Conservation (phyloP, 2,888 invertebrate genomes). For the Sthenelais limicola region DNA sequence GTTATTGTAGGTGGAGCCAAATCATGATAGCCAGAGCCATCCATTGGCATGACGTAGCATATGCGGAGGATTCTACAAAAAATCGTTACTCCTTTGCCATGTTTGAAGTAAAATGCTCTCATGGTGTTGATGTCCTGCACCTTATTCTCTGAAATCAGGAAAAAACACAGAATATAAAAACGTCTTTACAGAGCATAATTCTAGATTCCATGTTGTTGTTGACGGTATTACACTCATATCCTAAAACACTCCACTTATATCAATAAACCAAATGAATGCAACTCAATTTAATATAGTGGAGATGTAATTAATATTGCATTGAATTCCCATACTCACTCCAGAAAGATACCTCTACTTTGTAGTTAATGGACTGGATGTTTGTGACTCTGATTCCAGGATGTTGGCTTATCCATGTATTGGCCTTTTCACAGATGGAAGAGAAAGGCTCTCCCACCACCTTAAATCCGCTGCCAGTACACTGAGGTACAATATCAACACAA, state of each 20-base stretch:
- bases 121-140: slow-evolving; percentile 1
- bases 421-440: neutral
- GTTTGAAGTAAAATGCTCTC: slow-evolving; percentile 1
- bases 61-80: slow-evolving; percentile 16
- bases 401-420: slow-evolving; percentile 27
- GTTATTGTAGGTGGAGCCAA: neutral
- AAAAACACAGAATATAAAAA: neutral
- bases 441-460: neutral
- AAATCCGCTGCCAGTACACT: neutral
- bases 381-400: slow-evolving; percentile 32
- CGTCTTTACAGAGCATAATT: no score
- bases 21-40: neutral
- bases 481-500: slow-evolving; percentile 32
- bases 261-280: no score
- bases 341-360: slow-evolving; percentile 10
- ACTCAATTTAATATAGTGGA: no score
- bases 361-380: slow-evolving; percentile 36
- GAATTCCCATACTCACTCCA: slow-evolving; percentile 23
- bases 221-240: no score
- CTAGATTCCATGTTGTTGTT: no score
- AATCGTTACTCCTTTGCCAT: neutral
- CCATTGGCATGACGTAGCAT: neutral
- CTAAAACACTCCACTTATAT: no score
- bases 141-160: neutral
- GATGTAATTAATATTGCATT: no score